Percentiles rank a stretch among this genome's conserved stretches.
Conservation (phyloP, 2,113 vertebrate genomes). For the Alethe diademata region DNA sequence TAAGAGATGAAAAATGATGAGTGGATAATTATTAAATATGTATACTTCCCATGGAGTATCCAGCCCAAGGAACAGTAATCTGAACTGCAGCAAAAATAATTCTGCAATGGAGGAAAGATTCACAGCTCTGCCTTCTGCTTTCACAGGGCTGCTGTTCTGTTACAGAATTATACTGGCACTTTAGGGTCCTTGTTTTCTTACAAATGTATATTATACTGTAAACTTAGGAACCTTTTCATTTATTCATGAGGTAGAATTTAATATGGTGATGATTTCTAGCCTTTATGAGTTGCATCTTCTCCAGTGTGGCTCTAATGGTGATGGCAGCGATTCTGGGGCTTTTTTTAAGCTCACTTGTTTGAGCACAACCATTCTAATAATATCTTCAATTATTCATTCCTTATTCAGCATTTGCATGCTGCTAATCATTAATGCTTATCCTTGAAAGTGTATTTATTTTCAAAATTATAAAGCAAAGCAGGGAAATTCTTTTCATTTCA, state of each 20-base stretch:
- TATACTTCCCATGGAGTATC: neutral
- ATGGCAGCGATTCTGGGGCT: neutral
- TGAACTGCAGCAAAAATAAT: conserved; percentile 69
- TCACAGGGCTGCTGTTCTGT: conserved; percentile 39
- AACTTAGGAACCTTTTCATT: conserved; percentile 74
- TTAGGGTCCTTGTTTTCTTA: conserved; percentile 70
- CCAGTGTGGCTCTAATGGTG: neutral
- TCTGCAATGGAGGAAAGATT: conserved; percentile 65
- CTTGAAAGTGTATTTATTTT: conserved; percentile 22
- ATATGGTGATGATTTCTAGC: conserved; percentile 69
- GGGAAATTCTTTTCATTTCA: conserved; percentile 49
- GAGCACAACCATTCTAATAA: conserved; percentile 46
- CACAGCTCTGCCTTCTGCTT: conserved; percentile 54
- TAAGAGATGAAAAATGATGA: neutral
- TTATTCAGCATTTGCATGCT: conserved; percentile 1
- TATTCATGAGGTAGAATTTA: conserved; percentile 81
- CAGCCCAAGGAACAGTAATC: conserved; percentile 49
- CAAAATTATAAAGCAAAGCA: conserved; percentile 21
- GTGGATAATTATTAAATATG: conserved; percentile 35
- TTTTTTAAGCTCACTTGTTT: conserved; percentile 55
- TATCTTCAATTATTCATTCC: conserved; percentile 44
- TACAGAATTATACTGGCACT: conserved; percentile 68
- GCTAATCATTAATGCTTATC: conserved; percentile 15
- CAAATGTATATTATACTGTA: conserved; percentile 76
- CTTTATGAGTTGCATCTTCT: conserved; percentile 73